A percentile compares a stretch with the other conserved stretches of the same genome.
Conservation (phyloP, 1,140 invertebrate genomes). For the Drosophila lini region DNA sequence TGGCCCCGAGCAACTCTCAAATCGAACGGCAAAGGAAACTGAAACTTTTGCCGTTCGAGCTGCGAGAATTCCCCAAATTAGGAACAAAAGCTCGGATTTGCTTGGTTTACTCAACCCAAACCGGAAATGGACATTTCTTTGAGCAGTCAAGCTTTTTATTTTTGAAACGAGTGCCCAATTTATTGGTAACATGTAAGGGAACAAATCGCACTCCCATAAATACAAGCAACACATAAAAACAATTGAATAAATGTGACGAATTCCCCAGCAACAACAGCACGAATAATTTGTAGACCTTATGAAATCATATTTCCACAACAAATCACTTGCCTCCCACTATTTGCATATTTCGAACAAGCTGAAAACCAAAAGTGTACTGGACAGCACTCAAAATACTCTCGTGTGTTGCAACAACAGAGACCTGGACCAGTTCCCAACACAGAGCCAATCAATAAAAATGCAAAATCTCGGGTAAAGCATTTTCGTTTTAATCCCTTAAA, state of each 20-base stretch:
- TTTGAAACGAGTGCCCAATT: slow-evolving; percentile 9
- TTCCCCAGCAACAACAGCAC: neutral
- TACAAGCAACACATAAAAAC: neutral
- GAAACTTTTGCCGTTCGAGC: slow-evolving; percentile 22
- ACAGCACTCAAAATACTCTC: slow-evolving; percentile 13
- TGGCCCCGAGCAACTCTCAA: slow-evolving; percentile 37
- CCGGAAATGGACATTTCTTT: slow-evolving; percentile 41
- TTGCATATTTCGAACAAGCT: slow-evolving; percentile 15
- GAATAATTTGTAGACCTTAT: slow-evolving; percentile 18
- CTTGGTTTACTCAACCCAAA: slow-evolving; percentile 24
- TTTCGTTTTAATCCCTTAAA: slow-evolving; percentile 56
- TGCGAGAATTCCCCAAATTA: slow-evolving; percentile 50
- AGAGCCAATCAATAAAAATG: slow-evolving; percentile 48
- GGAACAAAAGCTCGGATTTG: slow-evolving; percentile 40
- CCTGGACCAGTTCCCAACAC: slow-evolving; percentile 17
- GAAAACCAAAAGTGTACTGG: slow-evolving; percentile 5
- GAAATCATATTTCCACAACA: slow-evolving; percentile 25
- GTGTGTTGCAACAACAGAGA: slow-evolving; percentile 6
- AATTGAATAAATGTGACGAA: slow-evolving; percentile 16
- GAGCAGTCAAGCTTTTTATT: slow-evolving; percentile 1
- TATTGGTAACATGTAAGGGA: neutral
- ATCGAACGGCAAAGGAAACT: slow-evolving; percentile 39
- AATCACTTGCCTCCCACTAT: neutral
- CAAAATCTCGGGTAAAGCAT: slow-evolving; percentile 45
- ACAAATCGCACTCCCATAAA: neutral